A percentile compares a stretch with the other conserved stretches of the same genome.
These are phyloP conservation scores for Hirudinaria manillensis DNA, from an alignment of 2,888 invertebrate species.

Conservation along the genomic window DNA sequence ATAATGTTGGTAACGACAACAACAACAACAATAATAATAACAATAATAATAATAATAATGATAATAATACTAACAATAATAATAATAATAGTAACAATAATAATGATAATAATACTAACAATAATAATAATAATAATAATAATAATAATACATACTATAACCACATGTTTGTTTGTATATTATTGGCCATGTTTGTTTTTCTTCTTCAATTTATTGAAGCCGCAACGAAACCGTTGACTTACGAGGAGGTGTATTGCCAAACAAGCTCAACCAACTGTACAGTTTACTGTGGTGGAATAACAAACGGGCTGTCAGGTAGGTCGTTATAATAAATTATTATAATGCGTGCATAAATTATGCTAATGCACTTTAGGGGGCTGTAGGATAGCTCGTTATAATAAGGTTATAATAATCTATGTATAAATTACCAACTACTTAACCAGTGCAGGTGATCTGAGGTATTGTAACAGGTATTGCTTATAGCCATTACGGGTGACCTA, in stretches of 20 bases:
- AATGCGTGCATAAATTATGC: no score
- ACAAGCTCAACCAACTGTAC: constrained; percentile 96
- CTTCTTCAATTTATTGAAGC: constrained; percentile 13
- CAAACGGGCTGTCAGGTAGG: constrained; percentile 66
- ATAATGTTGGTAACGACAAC: background rate
- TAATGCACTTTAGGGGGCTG: no score
- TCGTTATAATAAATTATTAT: no score
- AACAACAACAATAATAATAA: background rate
- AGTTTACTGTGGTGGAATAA: constrained; percentile 95
- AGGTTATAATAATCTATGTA: no score
- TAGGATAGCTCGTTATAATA: no score
- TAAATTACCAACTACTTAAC: no score
- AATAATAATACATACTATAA: background rate
- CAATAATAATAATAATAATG: background rate
- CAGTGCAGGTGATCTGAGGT: no score
- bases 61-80: background rate
- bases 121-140: background rate
- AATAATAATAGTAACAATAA: background rate
- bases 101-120: background rate
- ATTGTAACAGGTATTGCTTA: no score
- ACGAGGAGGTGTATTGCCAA: constrained; percentile 92
- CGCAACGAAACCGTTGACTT: constrained; percentile 31
- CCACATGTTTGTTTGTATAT: no score
- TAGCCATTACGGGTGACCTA: no score
- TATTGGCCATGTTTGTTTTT: no score